phyloP scores from a whole-genome alignment of 2,888 invertebrate species.

The Sceliomorpha sp. region DNA sequence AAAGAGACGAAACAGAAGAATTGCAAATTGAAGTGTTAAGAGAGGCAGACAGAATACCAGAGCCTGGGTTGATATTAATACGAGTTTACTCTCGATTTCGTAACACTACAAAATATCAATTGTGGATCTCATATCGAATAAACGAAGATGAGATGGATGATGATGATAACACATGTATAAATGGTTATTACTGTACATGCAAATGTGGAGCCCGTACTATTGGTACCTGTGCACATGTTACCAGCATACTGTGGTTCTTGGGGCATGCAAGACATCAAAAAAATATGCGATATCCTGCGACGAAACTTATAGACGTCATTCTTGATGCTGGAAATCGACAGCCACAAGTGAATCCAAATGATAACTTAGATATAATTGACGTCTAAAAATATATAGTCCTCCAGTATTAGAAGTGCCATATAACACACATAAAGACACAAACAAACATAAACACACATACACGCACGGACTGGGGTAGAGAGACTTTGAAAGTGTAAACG shows the following conservation, averaged over 20 bases:
- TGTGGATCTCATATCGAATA: conserved; percentile 19
- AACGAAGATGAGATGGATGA: conserved; percentile 3
- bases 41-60: conserved; percentile 17
- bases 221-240: conserved; percentile 24
- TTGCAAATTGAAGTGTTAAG: conserved; percentile 36
- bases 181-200: conserved; percentile 20
- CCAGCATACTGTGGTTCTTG: conserved; percentile 29
- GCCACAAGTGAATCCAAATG: too few species aligned
- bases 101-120: conserved; percentile 10
- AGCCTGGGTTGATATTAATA: conserved; percentile 21
- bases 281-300: too few species aligned
- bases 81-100: conserved; percentile 23
- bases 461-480: too few species aligned
- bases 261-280: conserved; percentile 29
- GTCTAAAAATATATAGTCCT: too few species aligned
- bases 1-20: conserved; percentile 29
- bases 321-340: too few species aligned
- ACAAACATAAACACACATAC: too few species aligned
- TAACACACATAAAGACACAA: too few species aligned
- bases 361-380: too few species aligned
- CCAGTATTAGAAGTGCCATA: too few species aligned
- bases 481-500: too few species aligned
- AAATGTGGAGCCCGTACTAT: conserved; percentile 23
- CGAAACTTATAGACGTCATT: too few species aligned
- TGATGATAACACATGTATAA: conserved; percentile 6